These are phyloP conservation scores for Rhinoraja longicauda DNA, from an alignment of 2,797 vertebrate species.

Conservation along the genomic window DNA sequence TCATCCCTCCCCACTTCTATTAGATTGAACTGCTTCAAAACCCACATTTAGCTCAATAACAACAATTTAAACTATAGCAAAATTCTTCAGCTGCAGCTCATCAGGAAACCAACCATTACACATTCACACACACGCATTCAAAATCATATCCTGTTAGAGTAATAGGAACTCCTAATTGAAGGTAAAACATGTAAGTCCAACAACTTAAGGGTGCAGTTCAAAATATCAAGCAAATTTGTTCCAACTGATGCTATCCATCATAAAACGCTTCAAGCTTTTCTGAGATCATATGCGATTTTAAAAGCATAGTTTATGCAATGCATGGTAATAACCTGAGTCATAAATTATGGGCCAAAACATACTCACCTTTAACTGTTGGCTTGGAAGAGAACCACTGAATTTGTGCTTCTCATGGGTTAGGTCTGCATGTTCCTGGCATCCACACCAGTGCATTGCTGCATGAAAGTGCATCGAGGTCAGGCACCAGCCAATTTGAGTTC, in stretches of 20 bases:
- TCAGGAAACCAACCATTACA: background rate
- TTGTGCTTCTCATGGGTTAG: too few relatives aligned
- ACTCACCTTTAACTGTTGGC: too few relatives aligned
- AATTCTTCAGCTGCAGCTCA: background rate
- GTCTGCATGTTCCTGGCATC: too few relatives aligned
- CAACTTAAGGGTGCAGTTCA: background rate
- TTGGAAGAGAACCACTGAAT: too few relatives aligned
- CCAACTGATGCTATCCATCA: background rate
- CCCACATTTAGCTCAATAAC: background rate
- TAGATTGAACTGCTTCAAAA: background rate
- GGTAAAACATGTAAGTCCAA: background rate
- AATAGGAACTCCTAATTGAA: background rate
- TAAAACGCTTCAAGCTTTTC: background rate
- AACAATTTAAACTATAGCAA: background rate
- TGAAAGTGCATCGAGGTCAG: too few relatives aligned
- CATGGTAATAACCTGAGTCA: constrained; percentile 3
- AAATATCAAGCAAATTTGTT: background rate
- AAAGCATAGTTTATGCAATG: background rate
- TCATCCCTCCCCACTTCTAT: too few relatives aligned
- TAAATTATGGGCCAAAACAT: background rate
- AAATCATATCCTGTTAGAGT: too few relatives aligned
- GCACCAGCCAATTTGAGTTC: too few relatives aligned
- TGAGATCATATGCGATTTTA: background rate
- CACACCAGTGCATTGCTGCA: too few relatives aligned
- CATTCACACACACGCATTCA: background rate